phyloP scores from a whole-genome alignment of 1,140 invertebrate species.

The Rhagoletis zephyria region DNA sequence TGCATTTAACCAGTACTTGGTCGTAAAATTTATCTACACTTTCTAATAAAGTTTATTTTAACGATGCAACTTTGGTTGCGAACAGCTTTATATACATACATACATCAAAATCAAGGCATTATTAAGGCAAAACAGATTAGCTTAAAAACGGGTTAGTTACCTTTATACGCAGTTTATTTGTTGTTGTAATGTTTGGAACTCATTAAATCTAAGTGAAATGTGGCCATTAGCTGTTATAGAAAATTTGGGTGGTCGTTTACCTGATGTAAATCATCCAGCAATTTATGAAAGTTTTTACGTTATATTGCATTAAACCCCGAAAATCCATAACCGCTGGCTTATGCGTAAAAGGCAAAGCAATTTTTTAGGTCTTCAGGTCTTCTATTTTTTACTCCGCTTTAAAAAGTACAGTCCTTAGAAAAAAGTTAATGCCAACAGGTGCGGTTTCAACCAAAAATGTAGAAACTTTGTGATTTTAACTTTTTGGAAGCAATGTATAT shows the following conservation, averaged over 20 bases:
- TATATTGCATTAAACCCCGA: not conserved
- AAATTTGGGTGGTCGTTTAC: constrained; percentile 3
- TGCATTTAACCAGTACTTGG: not conserved
- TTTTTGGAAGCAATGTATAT: too few relatives aligned
- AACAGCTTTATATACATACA: constrained; percentile 10
- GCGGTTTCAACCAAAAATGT: too few relatives aligned
- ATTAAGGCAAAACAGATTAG: not conserved
- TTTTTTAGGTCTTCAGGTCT: too few relatives aligned
- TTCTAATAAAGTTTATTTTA: constrained; percentile 45
- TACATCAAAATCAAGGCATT: not conserved
- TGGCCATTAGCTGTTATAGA: constrained; percentile 7
- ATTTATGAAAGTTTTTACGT: not conserved
- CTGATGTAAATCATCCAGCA: not conserved
- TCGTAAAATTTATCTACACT: constrained; percentile 32
- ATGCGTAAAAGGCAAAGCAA: too few relatives aligned
- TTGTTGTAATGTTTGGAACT: too few relatives aligned
- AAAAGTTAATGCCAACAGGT: too few relatives aligned
- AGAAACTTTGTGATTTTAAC: too few relatives aligned
- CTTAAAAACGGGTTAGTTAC: not conserved
- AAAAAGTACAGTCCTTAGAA: too few relatives aligned
- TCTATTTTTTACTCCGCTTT: too few relatives aligned
- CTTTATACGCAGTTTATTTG: not conserved
- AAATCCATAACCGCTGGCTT: not conserved
- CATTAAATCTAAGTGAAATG: constrained; percentile 46
- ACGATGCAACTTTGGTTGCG: constrained; percentile 29